Percentiles rank a stretch among this genome's conserved stretches.
Conservation (phyloP, 2,888 invertebrate species). For the Calliopum simillimum region DNA sequence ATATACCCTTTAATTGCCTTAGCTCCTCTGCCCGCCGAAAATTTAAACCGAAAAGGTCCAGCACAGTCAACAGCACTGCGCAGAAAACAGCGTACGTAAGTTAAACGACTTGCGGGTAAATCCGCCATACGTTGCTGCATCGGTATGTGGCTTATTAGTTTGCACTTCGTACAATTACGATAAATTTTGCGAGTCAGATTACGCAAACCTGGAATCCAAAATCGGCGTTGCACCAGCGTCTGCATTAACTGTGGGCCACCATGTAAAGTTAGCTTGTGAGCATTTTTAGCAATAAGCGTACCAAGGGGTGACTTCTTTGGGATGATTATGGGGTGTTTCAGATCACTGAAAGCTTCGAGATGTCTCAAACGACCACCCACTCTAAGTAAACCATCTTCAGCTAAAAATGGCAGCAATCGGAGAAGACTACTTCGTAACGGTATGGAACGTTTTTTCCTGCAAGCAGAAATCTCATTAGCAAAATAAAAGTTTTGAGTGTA, state of each 20-base stretch:
- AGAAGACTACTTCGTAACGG: too few species aligned
- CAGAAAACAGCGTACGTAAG: constrained; percentile 8
- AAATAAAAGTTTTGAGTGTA: background rate
- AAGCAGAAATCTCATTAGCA: background rate
- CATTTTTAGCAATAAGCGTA: too few species aligned
- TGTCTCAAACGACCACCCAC: too few species aligned
- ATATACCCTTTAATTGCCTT: background rate
- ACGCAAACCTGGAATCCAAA: constrained; percentile 23
- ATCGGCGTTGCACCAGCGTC: background rate
- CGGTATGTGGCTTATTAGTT: constrained; percentile 17
- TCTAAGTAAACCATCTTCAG: too few species aligned
- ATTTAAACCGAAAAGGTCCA: background rate
- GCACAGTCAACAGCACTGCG: too few species aligned
- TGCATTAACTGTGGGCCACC: background rate
- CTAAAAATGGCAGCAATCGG: too few species aligned
- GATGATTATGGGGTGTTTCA: too few species aligned
- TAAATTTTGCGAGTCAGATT: constrained; percentile 2
- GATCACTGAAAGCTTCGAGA: too few species aligned
- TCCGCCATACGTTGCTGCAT: constrained; percentile 12
- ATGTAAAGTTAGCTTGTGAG: too few species aligned
- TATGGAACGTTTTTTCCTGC: background rate
- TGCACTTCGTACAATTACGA: constrained; percentile 13
- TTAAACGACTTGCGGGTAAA: background rate
- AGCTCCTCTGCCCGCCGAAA: background rate
- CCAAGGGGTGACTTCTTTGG: too few species aligned